Evolutionary conservation across 2,888 invertebrate species (phyloP).

Genomic region (Zaprionus lineosus): DNA sequence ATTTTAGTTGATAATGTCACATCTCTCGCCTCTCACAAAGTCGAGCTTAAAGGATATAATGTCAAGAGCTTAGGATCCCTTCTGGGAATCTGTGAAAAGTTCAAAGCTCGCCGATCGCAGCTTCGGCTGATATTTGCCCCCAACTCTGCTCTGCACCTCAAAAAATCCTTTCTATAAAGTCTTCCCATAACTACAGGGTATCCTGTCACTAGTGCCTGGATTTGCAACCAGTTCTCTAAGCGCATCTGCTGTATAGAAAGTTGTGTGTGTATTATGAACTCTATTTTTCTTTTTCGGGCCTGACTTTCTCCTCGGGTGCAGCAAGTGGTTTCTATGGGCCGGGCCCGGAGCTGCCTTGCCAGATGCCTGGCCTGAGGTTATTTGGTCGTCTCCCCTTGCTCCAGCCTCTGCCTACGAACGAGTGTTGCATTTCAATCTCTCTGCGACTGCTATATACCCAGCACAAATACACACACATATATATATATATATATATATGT

Average conservation of each 20-base stretch:
- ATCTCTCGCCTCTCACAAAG: too few species aligned
- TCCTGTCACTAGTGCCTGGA: too few species aligned
- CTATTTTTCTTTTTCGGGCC: too few species aligned
- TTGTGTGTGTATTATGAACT: conserved; percentile 37
- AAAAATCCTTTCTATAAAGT: too few species aligned
- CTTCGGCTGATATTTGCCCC: too few species aligned
- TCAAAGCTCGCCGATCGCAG: too few species aligned
- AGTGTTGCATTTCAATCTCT: conserved; percentile 48
- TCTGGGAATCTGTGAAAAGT: too few species aligned
- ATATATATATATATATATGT: conserved; percentile 8
- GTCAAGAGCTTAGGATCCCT: too few species aligned
- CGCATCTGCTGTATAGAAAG: conserved; percentile 52
- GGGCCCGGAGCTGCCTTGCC: neutral
- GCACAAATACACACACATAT: neutral
- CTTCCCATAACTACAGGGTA: too few species aligned
- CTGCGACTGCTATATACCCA: conserved; percentile 1
- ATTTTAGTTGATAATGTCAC: conserved; percentile 13
- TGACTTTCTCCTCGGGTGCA: conserved; percentile 47
- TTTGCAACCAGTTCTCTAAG: conserved; percentile 24
- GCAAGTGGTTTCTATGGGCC: conserved; percentile 67
- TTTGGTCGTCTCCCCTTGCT: conserved; percentile 35
- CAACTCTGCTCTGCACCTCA: too few species aligned
- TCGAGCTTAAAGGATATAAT: too few species aligned
- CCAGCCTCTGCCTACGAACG: conserved; percentile 38
- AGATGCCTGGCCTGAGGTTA: conserved; percentile 10